A percentile compares a stretch with the other conserved stretches of the same genome.
phyloP scores from a whole-genome alignment of 2,888 invertebrate species.

The Ichneumoninae sp. region DNA sequence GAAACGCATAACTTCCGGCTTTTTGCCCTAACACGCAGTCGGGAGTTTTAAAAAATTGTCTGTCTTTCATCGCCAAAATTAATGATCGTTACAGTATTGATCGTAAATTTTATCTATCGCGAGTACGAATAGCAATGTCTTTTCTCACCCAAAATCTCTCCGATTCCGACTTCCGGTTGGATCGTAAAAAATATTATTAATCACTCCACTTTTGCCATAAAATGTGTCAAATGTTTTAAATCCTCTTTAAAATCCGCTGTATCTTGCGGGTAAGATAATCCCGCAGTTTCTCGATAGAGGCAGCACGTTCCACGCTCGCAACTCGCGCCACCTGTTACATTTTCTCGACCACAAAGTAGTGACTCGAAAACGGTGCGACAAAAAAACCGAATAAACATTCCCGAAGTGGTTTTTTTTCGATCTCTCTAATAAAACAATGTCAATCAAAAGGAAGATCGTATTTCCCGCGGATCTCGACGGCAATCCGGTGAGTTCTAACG shows the following conservation, averaged over 20 bases:
- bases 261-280: neutral
- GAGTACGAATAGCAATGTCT: no score
- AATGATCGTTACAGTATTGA: no score
- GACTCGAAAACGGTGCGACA: neutral
- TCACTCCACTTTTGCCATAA: no score
- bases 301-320: neutral
- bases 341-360: neutral
- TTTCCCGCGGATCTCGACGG: neutral
- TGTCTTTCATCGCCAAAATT: no score
- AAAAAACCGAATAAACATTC: neutral
- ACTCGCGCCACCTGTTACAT: conserved; percentile 25
- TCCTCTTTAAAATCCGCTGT: neutral
- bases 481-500: neutral
- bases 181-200: no score
- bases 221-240: neutral
- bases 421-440: neutral
- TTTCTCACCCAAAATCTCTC: no score
- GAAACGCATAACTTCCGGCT: no score
- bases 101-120: no score
- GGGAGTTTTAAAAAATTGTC: neutral
- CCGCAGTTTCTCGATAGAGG: neutral
- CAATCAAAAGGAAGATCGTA: neutral
- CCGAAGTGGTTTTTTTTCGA: neutral
- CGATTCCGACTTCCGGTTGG: no score
- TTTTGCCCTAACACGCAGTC: no score